Base-by-base conservation (phyloP, 2,797 vertebrate species). In the Anguilla anguilla region DNA sequence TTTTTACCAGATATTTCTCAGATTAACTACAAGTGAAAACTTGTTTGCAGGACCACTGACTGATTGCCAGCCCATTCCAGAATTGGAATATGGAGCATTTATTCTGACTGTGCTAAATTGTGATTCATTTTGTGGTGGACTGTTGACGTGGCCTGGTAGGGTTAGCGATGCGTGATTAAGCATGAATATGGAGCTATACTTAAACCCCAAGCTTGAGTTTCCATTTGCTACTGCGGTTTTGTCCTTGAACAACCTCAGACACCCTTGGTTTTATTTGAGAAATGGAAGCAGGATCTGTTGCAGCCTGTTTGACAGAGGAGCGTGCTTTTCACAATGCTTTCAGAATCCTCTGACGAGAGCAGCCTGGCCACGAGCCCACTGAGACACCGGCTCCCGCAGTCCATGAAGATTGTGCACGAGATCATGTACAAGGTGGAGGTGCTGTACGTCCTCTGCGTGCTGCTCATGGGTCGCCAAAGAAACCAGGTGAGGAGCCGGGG, bases 401-500 rank as follows among this genome's bases (percentile, higher is more conserved):
- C 98, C 28, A 99, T 99, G 98, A 99, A 99, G 96, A 98, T 99
- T 13, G 99, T 99, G 94, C 98, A 99, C 0, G 99, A 99, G 94
- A 99, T 99, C 88, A 99, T 99, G 98, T 99, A 99, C 91, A 99
- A 99, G 91, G 97, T 99, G 94, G 99, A 99, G 91, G 98, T 99
- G 90, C 96, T 99, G 0, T 99, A 99, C 17, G 98, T 99, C 87
- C 97, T 99, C 0, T 99, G 98, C 2, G 99, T 99, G 77, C 95
- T 99, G 86, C 97, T 99, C 64, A 99, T 99, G 98, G 98, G 99
- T 55, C 96, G 98, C 39, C 98, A 99, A 91, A 97, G 99, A 91
- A 99, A 99, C 92, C 98, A 99, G 98, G 99, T 99, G 90, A 92
- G 91, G 31, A 6, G 81, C 69, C 64, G 31, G n/a, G 17, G 17